Evolutionary conservation across 2,113 vertebrate genomes (phyloP), one percentile per base, ranked within the genome.

Genomic region (Myrmecobius fasciatus): DNA sequence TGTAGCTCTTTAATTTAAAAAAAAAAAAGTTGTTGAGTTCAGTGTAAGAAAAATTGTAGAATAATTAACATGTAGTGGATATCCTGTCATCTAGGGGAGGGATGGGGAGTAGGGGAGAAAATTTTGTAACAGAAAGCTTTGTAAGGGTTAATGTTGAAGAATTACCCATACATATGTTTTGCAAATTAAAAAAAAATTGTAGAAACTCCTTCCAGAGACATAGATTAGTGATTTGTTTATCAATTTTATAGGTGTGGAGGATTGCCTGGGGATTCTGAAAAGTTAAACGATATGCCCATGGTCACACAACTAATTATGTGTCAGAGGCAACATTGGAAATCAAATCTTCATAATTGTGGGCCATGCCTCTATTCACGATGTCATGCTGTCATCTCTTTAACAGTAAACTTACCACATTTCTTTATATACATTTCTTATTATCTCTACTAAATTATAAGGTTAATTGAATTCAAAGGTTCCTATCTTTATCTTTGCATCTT

Each of bases 341-440:
- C 28, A 36, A 26, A 56, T 36, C 31, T 67, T 67, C 28, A 5
- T 67, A 3, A 67, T 67, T 36, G 60, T 17, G 31, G 60, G 12
- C 3, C 60, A 67, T 67, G 28, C 12, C 31, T 17, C 31, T 67
- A 1, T 67, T 67, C 31, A 17, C 14, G 36, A 17, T 36, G 36
- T 31, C 60, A 36, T 83, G 6, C 17, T 83, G 8, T 28, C 54
- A 56, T 56, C n/a, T 83, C 20, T 83, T 83, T 8, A 83, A 43
- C n/a, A 83, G 67, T 20, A 51, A 51, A 83, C 36, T 43, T 83
- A 20, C 9, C 20, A 10, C 52, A 90, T 26, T 52, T 54, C n/a
- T 95, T 94, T 90, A 46, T 94, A 52, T 92, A 54, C 25, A 20
- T 95, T n/a, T 83, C 93, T 93, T 91, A 26, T 89, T 95, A 95